These are phyloP conservation scores for Stratiomys singularior DNA, from an alignment of 2,888 invertebrate species.

Conservation along the genomic window DNA sequence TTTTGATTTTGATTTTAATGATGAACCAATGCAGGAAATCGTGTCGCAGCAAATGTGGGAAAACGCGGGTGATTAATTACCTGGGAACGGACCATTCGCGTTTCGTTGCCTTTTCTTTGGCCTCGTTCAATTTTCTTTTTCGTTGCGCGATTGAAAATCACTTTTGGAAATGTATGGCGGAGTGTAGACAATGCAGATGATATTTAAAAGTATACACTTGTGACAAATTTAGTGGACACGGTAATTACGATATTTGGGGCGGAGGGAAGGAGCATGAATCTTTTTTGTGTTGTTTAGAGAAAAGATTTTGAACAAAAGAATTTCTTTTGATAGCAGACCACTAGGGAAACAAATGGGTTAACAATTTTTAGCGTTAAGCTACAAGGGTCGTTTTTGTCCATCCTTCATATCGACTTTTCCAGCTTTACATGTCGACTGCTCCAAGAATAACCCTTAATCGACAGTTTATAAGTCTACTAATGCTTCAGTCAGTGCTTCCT, in stretches of 20 bases:
- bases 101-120: constrained; percentile 15
- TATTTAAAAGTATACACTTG: constrained; percentile 1
- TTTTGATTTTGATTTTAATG: constrained; percentile 40
- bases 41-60: constrained; percentile 51
- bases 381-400: too few species aligned
- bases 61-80: constrained; percentile 51
- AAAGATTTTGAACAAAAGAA: neutral
- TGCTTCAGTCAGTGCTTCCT: too few species aligned
- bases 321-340: neutral
- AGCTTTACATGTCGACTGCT: too few species aligned
- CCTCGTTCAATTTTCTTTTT: constrained; percentile 23
- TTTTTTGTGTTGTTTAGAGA: neutral
- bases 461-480: too few species aligned
- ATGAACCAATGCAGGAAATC: constrained; percentile 47
- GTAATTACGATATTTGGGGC: neutral
- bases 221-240: constrained; percentile 25
- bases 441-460: too few species aligned
- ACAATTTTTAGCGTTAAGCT: too few species aligned
- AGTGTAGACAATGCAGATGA: constrained; percentile 5
- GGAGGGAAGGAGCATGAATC: neutral
- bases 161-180: neutral
- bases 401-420: too few species aligned
- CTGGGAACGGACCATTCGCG: constrained; percentile 30
- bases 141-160: constrained; percentile 31
- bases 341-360: too few species aligned